These are phyloP conservation scores for Oryzias celebensis DNA, from an alignment of 2,113 vertebrate species.

Conservation along the genomic window DNA sequence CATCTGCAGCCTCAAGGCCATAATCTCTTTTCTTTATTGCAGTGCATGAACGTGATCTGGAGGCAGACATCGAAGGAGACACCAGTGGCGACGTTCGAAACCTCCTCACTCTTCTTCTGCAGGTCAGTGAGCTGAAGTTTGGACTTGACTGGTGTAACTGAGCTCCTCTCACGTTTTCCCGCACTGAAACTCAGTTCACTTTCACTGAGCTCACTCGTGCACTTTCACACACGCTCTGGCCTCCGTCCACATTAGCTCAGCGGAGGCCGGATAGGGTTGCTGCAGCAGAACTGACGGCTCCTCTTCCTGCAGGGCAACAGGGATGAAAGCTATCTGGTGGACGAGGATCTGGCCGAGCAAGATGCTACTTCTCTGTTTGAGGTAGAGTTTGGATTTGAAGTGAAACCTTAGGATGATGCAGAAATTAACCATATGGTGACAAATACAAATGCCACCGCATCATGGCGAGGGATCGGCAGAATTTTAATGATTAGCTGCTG, in stretches of 20 bases:
- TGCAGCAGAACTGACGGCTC: slow-evolving; percentile 18
- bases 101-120: slow-evolving; percentile 72
- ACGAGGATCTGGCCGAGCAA: slow-evolving; percentile 74
- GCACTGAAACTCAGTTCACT: slow-evolving; percentile 47
- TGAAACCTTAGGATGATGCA: background rate
- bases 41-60: slow-evolving; percentile 81
- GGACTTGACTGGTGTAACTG: slow-evolving; percentile 27
- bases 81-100: slow-evolving; percentile 80
- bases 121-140: slow-evolving; percentile 56
- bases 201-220: slow-evolving; percentile 25
- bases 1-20: no score
- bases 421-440: no score
- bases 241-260: slow-evolving; percentile 25
- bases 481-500: no score
- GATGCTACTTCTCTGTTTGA: slow-evolving; percentile 75
- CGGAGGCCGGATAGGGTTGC: slow-evolving; percentile 27
- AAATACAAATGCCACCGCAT: no score
- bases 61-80: slow-evolving; percentile 78
- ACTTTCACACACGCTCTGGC: slow-evolving; percentile 19
- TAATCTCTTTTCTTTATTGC: background rate
- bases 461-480: no score
- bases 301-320: slow-evolving; percentile 66
- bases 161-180: slow-evolving; percentile 8
- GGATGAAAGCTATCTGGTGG: slow-evolving; percentile 78
- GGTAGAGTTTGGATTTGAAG: slow-evolving; percentile 35